These are phyloP conservation scores for Butastur rufipennis DNA, from an alignment of 2,113 vertebrate genomes.

Conservation along the genomic window DNA sequence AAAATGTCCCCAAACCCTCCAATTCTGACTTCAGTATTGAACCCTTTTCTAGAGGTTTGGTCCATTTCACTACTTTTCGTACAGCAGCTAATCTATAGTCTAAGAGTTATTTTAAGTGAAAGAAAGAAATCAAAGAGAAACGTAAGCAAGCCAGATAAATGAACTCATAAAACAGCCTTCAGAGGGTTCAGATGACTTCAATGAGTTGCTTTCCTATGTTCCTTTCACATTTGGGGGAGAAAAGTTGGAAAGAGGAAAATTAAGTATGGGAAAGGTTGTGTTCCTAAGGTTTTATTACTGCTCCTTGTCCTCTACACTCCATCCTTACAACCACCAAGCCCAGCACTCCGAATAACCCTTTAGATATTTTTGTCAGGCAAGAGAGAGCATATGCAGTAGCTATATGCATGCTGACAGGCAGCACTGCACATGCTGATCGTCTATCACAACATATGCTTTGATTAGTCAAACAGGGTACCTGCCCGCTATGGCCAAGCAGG, in stretches of 20 bases:
- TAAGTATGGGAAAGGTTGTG: background rate
- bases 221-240: background rate
- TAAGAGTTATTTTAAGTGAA: background rate
- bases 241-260: background rate
- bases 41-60: background rate
- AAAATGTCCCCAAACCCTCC: background rate
- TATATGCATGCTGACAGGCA: background rate
- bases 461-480: background rate
- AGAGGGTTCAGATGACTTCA: background rate
- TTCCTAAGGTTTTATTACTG: background rate
- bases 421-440: background rate
- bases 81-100: background rate
- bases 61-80: background rate
- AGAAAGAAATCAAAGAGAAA: background rate
- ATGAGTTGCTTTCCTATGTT: background rate
- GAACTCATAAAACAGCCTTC: background rate
- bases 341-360: fast-evolving
- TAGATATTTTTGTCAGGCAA: background rate
- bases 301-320: background rate
- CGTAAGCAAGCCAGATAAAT: background rate
- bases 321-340: background rate
- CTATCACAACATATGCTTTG: background rate
- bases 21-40: background rate
- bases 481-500: background rate
- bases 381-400: background rate